Conservation (phyloP, 2,113 vertebrate genomes). For the Vidua chalybeata region DNA sequence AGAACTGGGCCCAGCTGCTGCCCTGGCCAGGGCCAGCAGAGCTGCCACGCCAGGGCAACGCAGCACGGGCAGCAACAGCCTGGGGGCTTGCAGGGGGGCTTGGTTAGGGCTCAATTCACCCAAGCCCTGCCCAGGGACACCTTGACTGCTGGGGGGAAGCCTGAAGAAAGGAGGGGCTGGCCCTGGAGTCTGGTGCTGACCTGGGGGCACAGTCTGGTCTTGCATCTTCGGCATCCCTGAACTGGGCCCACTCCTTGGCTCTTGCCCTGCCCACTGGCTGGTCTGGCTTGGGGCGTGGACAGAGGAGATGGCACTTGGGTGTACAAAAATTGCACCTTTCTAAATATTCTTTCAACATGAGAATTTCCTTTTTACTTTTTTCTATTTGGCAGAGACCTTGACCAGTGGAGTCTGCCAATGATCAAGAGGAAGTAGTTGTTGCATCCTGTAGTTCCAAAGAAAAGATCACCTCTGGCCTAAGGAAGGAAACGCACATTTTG, state of each 20-base stretch:
- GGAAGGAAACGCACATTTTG: background rate
- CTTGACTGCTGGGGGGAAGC: background rate
- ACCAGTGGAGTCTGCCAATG: slow-evolving; percentile 88
- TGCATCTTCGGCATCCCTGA: background rate
- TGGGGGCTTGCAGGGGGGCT: background rate
- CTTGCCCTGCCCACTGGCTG: background rate
- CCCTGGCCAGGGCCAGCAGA: background rate
- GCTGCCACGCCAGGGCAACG: fast-evolving
- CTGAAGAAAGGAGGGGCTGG: background rate
- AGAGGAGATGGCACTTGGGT: fast-evolving
- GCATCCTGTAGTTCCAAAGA: slow-evolving; percentile 75
- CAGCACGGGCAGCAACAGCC: background rate
- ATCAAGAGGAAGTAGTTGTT: slow-evolving; percentile 80
- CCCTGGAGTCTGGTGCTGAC: background rate
- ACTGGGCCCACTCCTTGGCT: background rate
- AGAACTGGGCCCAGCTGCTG: background rate
- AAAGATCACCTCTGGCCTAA: slow-evolving; percentile 86
- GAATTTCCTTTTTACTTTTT: background rate
- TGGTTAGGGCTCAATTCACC: background rate
- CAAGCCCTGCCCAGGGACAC: background rate
- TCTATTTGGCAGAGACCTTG: slow-evolving; percentile 76
- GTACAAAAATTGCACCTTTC: background rate
- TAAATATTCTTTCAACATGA: background rate
- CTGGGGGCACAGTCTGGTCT: background rate
- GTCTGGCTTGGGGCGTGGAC: background rate